Percentiles rank a stretch among this genome's conserved stretches.
phyloP scores from a whole-genome alignment of 2,797 vertebrate species.

The Cephalopachus bancanus region DNA sequence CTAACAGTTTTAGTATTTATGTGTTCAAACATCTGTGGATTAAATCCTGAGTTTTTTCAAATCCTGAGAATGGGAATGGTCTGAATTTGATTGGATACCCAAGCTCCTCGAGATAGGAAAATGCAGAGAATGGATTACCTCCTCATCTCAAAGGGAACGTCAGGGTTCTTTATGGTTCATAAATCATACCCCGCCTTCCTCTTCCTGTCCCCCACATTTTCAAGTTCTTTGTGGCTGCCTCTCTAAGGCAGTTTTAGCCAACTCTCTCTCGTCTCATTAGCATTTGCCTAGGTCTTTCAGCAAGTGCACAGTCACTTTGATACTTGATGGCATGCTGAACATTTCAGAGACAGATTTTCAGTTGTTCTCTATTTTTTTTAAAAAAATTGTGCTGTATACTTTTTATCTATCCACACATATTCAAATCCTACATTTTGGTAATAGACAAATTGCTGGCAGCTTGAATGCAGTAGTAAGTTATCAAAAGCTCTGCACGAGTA shows the following conservation, averaged over 20 bases:
- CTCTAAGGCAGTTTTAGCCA: not conserved
- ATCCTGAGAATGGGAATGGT: not conserved
- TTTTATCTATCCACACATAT: not conserved
- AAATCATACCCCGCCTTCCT: not conserved
- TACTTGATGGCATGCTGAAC: not conserved
- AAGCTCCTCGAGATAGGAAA: not conserved
- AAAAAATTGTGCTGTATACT: not conserved
- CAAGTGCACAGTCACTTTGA: not conserved
- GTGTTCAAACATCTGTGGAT: not conserved
- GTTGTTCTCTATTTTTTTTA: not conserved
- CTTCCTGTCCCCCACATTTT: not conserved
- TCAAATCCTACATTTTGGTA: not conserved
- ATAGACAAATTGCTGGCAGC: not conserved
- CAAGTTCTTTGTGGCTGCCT: not conserved
- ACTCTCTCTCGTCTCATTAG: not conserved
- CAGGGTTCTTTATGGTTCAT: not conserved
- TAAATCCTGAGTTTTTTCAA: conserved; percentile 35
- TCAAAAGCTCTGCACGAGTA: not conserved
- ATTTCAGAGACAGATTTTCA: not conserved
- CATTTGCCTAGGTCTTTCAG: not conserved
- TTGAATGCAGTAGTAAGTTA: not conserved
- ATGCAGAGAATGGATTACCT: not conserved
- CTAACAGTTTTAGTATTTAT: conserved; percentile 1
- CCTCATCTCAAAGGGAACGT: not conserved
- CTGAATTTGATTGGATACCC: not conserved